These are phyloP conservation scores for Leontopithecus rosalia DNA, from an alignment of 2,797 vertebrate species.

Conservation along the genomic window DNA sequence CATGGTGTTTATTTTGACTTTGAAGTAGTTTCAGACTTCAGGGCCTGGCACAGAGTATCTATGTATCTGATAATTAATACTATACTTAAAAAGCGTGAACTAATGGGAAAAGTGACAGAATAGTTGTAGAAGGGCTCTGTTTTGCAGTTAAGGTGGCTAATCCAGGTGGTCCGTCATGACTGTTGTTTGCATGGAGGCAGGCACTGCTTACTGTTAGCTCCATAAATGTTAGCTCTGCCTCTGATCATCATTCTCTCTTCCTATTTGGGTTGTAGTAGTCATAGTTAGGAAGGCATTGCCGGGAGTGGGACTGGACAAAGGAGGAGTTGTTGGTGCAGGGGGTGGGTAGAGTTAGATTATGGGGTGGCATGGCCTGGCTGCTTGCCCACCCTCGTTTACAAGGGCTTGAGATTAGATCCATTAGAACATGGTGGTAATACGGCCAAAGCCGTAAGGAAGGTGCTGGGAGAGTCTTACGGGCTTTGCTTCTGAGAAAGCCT, in stretches of 20 bases:
- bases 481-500: neutral
- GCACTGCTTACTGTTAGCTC: neutral
- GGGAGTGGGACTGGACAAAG: neutral
- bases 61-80: neutral
- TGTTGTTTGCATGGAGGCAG: neutral
- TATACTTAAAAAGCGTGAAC: neutral
- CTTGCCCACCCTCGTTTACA: neutral
- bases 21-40: neutral
- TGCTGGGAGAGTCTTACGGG: neutral
- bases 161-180: neutral
- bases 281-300: neutral
- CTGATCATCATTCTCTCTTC: neutral
- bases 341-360: neutral
- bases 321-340: neutral
- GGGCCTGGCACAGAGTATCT: neutral
- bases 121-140: neutral
- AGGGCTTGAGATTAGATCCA: neutral
- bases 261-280: neutral
- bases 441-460: neutral
- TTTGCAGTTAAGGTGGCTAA: neutral
- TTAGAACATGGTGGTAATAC: neutral
- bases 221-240: rapidly evolving
- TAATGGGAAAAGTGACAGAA: neutral
- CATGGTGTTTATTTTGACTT: neutral
- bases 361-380: neutral